Evolutionary conservation across 1,140 invertebrate genomes (phyloP).

Genomic region (Episyrphus balteatus): DNA sequence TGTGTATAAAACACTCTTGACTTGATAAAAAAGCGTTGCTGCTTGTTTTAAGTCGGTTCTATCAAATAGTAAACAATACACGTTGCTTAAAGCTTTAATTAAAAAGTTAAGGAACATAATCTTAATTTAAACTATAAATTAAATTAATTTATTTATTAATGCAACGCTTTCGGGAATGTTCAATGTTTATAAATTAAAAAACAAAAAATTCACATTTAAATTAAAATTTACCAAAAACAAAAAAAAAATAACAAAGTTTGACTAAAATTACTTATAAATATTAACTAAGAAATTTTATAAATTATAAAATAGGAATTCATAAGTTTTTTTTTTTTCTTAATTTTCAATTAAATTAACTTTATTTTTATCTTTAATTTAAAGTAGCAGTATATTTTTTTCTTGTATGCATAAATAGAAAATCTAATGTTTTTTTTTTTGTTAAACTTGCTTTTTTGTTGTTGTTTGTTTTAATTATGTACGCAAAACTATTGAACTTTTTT

Average conservation of each 20-base stretch:
- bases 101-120: background rate
- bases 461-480: background rate
- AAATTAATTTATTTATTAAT: background rate
- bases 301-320: no score
- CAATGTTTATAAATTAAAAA: background rate
- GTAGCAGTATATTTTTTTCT: background rate
- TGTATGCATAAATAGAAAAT: no score
- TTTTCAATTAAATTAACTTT: background rate
- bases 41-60: background rate
- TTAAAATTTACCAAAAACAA: no score
- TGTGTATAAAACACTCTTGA: no score
- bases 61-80: background rate
- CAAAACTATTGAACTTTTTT: background rate
- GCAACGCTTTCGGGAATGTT: background rate
- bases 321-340: no score
- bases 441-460: background rate
- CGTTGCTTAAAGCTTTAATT: background rate
- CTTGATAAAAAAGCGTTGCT: no score
- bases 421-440: background rate
- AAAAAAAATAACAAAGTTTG: no score
- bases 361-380: background rate
- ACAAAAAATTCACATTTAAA: no score
- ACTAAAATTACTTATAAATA: no score
- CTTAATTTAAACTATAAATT: background rate
- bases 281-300: no score